phyloP scores from a whole-genome alignment of 53 echinoderm and acorn worm species.

The Patiria pectinifera region DNA sequence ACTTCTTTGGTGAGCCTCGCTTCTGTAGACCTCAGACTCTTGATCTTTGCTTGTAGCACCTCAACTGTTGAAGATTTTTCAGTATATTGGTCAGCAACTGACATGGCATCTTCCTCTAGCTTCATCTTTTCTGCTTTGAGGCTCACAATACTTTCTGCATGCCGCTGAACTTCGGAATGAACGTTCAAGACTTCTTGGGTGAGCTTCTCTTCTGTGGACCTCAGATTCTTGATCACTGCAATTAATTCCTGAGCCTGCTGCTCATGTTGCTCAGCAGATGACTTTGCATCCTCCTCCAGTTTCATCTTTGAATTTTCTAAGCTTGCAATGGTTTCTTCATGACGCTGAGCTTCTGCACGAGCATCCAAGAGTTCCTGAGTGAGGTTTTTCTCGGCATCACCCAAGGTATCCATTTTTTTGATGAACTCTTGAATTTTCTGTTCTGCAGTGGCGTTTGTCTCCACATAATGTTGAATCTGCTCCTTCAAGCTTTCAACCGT shows the following conservation, averaged over 20 bases:
- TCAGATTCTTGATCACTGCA: neutral
- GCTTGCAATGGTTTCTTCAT: neutral
- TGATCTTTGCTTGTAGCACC: neutral
- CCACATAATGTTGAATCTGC: too few species aligned
- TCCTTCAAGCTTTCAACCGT: too few species aligned
- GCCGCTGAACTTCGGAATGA: neutral
- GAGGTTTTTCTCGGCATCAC: neutral
- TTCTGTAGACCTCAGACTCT: neutral
- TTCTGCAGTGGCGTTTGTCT: neutral
- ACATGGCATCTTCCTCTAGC: neutral
- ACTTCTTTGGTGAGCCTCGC: conserved; percentile 2
- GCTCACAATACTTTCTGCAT: neutral
- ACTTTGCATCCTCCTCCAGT: neutral
- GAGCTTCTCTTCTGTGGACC: neutral
- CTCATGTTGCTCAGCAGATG: neutral
- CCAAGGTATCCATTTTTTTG: neutral
- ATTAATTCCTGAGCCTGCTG: conserved; percentile 14
- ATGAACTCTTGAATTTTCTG: neutral
- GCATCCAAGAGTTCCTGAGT: conserved; percentile 1
- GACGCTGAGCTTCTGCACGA: neutral
- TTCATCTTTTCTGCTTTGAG: too few species aligned
- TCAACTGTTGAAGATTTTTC: neutral
- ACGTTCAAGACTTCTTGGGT: neutral
- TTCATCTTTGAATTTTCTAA: too few species aligned
- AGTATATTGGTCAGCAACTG: neutral